These are phyloP conservation scores for Hypomecis atomaria DNA, from an alignment of 2,888 invertebrate species.

Conservation along the genomic window DNA sequence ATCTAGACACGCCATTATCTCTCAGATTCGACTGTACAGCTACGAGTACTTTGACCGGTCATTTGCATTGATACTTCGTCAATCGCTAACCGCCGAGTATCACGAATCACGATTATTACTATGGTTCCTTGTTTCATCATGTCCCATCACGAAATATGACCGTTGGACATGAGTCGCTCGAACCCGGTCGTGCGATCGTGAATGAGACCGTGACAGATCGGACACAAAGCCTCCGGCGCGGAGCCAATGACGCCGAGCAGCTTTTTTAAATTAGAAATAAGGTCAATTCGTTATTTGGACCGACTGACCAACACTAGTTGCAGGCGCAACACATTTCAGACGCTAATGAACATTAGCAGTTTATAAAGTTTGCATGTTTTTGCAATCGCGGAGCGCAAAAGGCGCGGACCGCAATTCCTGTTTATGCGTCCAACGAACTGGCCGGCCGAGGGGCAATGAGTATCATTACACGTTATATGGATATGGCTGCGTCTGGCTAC, in stretches of 20 bases:
- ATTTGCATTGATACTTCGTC: slow-evolving; percentile 58
- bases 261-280: slow-evolving; percentile 54
- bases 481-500: slow-evolving; percentile 42
- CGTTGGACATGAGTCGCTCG: slow-evolving; percentile 49
- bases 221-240: slow-evolving; percentile 63
- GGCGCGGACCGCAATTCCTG: slow-evolving; percentile 68
- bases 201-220: slow-evolving; percentile 72
- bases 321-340: slow-evolving; percentile 15
- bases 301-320: slow-evolving; percentile 11
- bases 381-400: slow-evolving; percentile 62
- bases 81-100: slow-evolving; percentile 45
- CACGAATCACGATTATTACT: slow-evolving; percentile 50
- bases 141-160: slow-evolving; percentile 66
- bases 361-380: slow-evolving; percentile 39
- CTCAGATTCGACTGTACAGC: slow-evolving; percentile 52
- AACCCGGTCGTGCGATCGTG: slow-evolving; percentile 64
- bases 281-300: slow-evolving; percentile 46
- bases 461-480: slow-evolving; percentile 50
- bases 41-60: slow-evolving; percentile 58
- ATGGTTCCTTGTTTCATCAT: slow-evolving; percentile 61
- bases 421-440: slow-evolving; percentile 66
- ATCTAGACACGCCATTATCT: slow-evolving; percentile 56
- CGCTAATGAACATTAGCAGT: slow-evolving; percentile 14
- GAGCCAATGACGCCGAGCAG: slow-evolving; percentile 54
- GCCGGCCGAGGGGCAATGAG: slow-evolving; percentile 57